Conservation (phyloP, 2,797 vertebrate genomes). For the Anguilla pacifica region DNA sequence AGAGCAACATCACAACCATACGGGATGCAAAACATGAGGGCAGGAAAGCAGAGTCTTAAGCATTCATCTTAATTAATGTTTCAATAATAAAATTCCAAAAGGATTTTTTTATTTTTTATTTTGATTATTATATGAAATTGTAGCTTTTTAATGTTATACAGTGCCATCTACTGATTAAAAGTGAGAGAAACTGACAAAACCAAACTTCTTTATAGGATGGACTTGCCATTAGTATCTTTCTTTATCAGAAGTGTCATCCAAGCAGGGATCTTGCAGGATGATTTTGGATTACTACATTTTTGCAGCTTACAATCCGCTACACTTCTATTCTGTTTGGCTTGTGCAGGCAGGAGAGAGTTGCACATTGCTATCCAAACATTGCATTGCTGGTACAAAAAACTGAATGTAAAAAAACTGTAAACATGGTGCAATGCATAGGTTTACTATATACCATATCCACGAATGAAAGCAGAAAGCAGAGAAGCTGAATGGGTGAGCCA, state of each 20-base stretch:
- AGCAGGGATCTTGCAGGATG: background rate
- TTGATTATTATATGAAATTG: background rate
- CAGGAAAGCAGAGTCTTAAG: background rate
- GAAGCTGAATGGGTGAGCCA: background rate
- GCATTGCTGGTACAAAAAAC: background rate
- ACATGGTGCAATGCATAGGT: background rate
- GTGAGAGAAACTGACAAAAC: background rate
- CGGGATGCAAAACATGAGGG: background rate
- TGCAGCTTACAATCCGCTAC: background rate
- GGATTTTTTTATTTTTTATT: background rate
- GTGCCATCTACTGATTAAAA: constrained; percentile 23
- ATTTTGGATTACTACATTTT: background rate
- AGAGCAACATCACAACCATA: background rate
- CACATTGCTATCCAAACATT: background rate
- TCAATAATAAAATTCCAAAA: background rate
- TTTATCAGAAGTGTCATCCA: background rate
- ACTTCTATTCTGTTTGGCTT: background rate
- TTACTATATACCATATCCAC: background rate
- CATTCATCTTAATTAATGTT: background rate
- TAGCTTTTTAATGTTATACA: constrained; percentile 15
- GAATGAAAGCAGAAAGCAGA: background rate
- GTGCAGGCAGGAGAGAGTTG: background rate
- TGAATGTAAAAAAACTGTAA: background rate
- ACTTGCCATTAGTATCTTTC: background rate
- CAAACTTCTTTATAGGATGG: background rate